These are phyloP conservation scores for Helarctos malayanus DNA, from an alignment of 2,797 vertebrate genomes.

Conservation along the genomic window DNA sequence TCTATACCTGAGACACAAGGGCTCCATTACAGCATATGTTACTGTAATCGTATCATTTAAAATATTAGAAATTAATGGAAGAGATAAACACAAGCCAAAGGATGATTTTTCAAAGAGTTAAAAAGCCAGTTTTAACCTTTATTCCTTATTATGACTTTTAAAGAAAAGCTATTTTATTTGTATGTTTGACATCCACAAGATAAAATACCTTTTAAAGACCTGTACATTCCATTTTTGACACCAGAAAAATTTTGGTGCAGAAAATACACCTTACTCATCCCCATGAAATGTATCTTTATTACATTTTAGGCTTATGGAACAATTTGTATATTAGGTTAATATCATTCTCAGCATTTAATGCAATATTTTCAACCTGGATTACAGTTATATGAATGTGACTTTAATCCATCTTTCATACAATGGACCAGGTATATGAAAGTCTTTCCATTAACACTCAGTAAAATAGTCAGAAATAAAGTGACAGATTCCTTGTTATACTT, in stretches of 20 bases:
- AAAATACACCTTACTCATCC: not conserved
- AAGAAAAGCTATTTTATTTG: conserved; percentile 51
- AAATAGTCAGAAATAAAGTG: not conserved
- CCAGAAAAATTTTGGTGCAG: not conserved
- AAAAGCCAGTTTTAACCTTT: not conserved
- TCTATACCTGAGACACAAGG: not conserved
- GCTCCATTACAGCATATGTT: not conserved
- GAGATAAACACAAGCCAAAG: not conserved
- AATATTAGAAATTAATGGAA: not conserved
- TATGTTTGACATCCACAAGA: not conserved
- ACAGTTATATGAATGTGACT: not conserved
- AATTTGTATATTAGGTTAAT: not conserved
- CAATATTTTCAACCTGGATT: conserved; percentile 32
- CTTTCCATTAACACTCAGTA: not conserved
- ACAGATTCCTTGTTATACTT: not conserved
- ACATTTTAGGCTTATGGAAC: not conserved
- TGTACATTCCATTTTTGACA: conserved; percentile 27
- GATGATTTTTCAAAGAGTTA: not conserved
- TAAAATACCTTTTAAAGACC: not conserved
- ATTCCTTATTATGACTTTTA: conserved; percentile 29
- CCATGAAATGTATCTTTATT: not conserved
- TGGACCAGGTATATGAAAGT: not conserved
- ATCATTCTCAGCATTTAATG: conserved; percentile 10
- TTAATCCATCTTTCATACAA: conserved; percentile 24
- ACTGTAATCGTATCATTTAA: not conserved